Conservation (phyloP, 2,888 invertebrate genomes). For the Oligia strigilis region DNA sequence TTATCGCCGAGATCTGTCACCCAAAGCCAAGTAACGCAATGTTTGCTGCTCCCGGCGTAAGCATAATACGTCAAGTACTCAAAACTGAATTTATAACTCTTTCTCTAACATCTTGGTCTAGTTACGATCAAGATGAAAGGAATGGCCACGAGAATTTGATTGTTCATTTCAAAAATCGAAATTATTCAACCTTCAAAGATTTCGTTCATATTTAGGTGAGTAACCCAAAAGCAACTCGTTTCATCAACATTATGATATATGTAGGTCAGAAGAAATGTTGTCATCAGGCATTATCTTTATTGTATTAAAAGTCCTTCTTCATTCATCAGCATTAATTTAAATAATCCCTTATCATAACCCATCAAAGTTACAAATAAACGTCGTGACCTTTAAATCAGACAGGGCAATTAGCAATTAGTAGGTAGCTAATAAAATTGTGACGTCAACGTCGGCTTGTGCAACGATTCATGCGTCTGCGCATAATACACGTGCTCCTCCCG, state of each 20-base stretch:
- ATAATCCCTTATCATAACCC: conserved; percentile 11
- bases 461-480: conserved; percentile 39
- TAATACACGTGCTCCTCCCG: conserved; percentile 47
- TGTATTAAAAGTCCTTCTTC: background rate
- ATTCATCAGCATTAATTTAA: conserved; percentile 4
- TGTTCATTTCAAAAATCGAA: background rate
- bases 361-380: conserved; percentile 17
- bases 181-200: background rate
- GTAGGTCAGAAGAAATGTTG: background rate
- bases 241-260: background rate
- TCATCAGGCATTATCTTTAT: background rate
- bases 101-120: background rate
- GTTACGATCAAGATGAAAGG: background rate
- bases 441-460: conserved; percentile 51
- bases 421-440: conserved; percentile 40
- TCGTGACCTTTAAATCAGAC: conserved; percentile 54
- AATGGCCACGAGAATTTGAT: background rate
- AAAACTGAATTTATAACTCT: background rate
- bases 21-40: background rate
- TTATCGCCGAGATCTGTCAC: background rate
- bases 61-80: background rate
- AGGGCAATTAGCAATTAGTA: conserved; percentile 56
- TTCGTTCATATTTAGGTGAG: background rate
- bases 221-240: background rate
- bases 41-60: background rate